Percentiles rank a stretch among this genome's conserved stretches.
Evolutionary conservation across 2,113 vertebrate genomes (phyloP).

Genomic region (Pteropus alecto): DNA sequence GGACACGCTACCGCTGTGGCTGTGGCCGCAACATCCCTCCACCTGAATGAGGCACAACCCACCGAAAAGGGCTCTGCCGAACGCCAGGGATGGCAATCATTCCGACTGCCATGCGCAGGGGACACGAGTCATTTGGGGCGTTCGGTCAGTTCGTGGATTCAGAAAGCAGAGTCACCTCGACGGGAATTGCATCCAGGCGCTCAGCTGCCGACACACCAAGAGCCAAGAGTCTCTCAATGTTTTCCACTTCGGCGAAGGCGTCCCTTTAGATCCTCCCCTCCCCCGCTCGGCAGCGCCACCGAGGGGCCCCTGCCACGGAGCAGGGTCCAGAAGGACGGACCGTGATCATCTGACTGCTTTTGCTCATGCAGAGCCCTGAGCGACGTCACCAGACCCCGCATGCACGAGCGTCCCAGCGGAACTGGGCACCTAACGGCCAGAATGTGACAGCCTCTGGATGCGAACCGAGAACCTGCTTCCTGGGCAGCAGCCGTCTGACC

Average conservation of each 20-base stretch:
- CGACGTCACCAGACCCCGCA: neutral
- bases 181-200: rapidly evolving
- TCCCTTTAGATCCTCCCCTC: neutral
- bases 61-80: neutral
- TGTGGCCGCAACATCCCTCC: neutral
- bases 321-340: neutral
- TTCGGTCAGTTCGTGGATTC: neutral
- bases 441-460: neutral
- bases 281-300: neutral
- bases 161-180: neutral
- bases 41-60: neutral
- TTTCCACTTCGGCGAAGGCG: neutral
- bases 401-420: neutral
- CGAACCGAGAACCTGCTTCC: neutral
- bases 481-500: neutral
- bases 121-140: neutral
- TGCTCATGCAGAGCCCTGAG: neutral
- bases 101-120: neutral
- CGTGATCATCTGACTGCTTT: too few relatives aligned
- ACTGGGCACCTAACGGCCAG: neutral
- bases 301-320: rapidly evolving
- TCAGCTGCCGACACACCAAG: neutral
- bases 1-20: rapidly evolving
- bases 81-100: rapidly evolving
- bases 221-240: too few relatives aligned